Evolutionary conservation across 2,888 invertebrate species (phyloP).

Genomic region (Lasioglossum malachurum): DNA sequence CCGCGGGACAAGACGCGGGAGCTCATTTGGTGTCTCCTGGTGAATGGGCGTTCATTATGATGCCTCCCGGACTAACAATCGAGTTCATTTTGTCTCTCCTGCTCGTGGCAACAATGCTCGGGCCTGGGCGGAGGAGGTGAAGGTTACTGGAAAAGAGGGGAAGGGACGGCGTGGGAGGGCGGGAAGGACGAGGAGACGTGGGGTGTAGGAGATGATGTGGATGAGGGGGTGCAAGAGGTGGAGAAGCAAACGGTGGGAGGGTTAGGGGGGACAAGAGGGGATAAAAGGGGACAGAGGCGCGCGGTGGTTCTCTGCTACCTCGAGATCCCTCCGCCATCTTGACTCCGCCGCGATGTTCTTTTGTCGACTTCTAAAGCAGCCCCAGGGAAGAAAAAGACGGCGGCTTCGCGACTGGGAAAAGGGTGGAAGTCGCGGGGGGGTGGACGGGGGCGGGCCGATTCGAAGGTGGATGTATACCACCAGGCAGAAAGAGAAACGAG

Average conservation of each 20-base stretch:
- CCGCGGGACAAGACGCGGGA: conserved; percentile 81
- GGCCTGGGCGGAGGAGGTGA: conserved; percentile 58
- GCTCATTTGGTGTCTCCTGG: conserved; percentile 83
- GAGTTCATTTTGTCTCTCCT: conserved; percentile 84
- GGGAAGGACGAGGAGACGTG: conserved; percentile 17
- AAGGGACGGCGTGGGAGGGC: conserved; percentile 1
- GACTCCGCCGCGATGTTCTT: conserved; percentile 82
- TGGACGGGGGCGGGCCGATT: conserved; percentile 51
- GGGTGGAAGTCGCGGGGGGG: conserved; percentile 61
- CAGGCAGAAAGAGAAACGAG: conserved; percentile 25
- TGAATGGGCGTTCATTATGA: conserved; percentile 84
- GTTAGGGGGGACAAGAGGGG: neutral
- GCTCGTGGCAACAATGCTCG: conserved; percentile 81
- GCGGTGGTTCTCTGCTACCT: conserved; percentile 66
- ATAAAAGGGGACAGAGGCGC: conserved; percentile 11
- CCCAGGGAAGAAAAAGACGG: conserved; percentile 74
- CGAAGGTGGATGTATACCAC: conserved; percentile 29
- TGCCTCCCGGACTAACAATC: conserved; percentile 83
- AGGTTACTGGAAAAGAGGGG: conserved; percentile 39
- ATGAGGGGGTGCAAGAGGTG: conserved; percentile 13
- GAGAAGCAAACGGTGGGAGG: neutral
- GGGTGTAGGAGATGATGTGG: neutral
- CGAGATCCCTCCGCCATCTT: conserved; percentile 81
- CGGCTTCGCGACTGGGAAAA: conserved; percentile 61
- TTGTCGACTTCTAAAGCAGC: conserved; percentile 81